These are phyloP conservation scores for Solenodon paradoxus DNA, from an alignment of 2,113 vertebrate species.

Conservation along the genomic window DNA sequence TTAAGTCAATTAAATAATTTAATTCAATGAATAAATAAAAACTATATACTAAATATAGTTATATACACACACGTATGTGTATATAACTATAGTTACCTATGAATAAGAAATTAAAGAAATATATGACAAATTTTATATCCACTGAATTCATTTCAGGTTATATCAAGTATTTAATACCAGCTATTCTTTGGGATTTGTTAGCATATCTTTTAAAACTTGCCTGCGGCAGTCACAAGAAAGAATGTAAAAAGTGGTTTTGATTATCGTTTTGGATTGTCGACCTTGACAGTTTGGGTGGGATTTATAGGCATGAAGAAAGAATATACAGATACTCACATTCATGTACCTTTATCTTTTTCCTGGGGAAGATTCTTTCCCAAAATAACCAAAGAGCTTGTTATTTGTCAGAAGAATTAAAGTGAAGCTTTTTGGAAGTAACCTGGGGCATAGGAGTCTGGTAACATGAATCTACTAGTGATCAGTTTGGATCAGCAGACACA, in stretches of 20 bases:
- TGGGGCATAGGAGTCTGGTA: constrained; percentile 62
- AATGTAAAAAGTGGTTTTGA: constrained; percentile 88
- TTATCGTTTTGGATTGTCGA: constrained; percentile 89
- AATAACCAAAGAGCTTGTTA: constrained; percentile 79
- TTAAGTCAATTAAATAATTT: not conserved
- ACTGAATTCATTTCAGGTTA: constrained; percentile 81
- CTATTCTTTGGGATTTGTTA: constrained; percentile 88
- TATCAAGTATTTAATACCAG: constrained; percentile 89
- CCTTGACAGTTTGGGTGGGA: constrained; percentile 86
- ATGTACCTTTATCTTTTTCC: constrained; percentile 78
- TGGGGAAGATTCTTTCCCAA: constrained; percentile 76
- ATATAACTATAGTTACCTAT: constrained; percentile 60
- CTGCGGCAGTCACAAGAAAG: constrained; percentile 86
- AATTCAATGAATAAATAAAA: not conserved
- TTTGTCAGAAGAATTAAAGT: constrained; percentile 82
- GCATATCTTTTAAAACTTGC: constrained; percentile 88
- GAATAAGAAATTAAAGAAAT: constrained; percentile 77
- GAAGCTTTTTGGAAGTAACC: constrained; percentile 66
- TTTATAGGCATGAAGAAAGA: constrained; percentile 82
- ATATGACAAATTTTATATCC: constrained; percentile 78
- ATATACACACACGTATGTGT: not conserved
- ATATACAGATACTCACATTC: constrained; percentile 72
- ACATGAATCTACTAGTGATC: constrained; percentile 55
- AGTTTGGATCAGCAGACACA: constrained; percentile 54
- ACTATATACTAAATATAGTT: not conserved